These are phyloP conservation scores for Xestia rhomboidea DNA, from an alignment of 2,888 invertebrate genomes.

Conservation along the genomic window DNA sequence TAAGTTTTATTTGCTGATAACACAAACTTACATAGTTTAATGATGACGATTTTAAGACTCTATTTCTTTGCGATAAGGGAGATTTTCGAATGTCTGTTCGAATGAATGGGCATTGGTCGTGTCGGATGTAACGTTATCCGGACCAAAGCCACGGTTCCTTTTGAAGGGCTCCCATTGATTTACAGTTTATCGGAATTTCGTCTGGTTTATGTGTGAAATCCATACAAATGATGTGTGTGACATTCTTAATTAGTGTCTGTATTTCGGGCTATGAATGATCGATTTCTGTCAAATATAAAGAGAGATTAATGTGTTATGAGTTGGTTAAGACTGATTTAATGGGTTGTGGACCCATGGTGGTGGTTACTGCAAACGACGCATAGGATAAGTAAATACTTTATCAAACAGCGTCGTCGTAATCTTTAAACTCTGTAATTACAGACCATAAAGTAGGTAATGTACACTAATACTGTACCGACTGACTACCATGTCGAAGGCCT, in stretches of 20 bases:
- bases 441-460: slow-evolving; percentile 37
- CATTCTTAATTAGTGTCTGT: slow-evolving; percentile 38
- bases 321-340: slow-evolving; percentile 38
- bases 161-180: slow-evolving; percentile 65
- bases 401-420: slow-evolving; percentile 25
- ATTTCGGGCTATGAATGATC: slow-evolving; percentile 13
- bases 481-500: slow-evolving; percentile 49
- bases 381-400: slow-evolving; percentile 44
- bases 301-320: slow-evolving; percentile 21
- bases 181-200: slow-evolving; percentile 59
- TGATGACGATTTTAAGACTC: slow-evolving; percentile 39
- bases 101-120: slow-evolving; percentile 45
- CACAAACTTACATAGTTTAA: slow-evolving; percentile 52
- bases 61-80: slow-evolving; percentile 44
- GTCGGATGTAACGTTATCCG: slow-evolving; percentile 66
- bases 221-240: slow-evolving; percentile 39
- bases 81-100: slow-evolving; percentile 42
- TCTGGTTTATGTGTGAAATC: slow-evolving; percentile 54
- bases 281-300: background rate
- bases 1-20: slow-evolving; percentile 59
- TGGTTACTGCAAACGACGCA: slow-evolving; percentile 41
- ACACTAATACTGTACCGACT: slow-evolving; percentile 26
- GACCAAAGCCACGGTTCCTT: slow-evolving; percentile 53
- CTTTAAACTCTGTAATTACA: slow-evolving; percentile 43
- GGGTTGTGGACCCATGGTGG: too few relatives aligned